Base-by-base conservation (phyloP, 2,113 vertebrate species). In the Spermophilus dauricus region DNA sequence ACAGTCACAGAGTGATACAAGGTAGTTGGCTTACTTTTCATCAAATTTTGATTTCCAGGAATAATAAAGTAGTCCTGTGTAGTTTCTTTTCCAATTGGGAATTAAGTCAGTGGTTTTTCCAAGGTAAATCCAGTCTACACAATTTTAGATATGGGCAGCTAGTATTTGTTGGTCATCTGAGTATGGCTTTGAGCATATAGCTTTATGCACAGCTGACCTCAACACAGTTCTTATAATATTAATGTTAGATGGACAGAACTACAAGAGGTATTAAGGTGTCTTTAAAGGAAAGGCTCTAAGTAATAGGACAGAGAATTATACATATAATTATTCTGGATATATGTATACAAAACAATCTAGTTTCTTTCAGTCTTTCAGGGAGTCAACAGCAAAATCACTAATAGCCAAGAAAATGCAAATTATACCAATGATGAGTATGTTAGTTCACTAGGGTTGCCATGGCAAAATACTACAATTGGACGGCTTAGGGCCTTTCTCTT, bases 21-120 rank as follows among this genome's bases (percentile, higher is more conserved):
- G 37, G 18, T 37, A 20, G 5, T 89, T 92, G 86, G 16, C 39
- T 37, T 93, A 85, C 18, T 88, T 97, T 76, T 72, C 77, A 78
- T 86, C 39, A 89, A 39, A 48, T 70, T 37, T 45, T 73, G 39
- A 26, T 69, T 89, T 95, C 34, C 1, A 32, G 63, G 24, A 96
- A 61, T 72, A 82, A 81, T 30, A 13, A 77, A 51, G 1, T 24
- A 45, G 26, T 82, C 8, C 12, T 37, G 1, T 30, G 11, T 48
- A 72, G 48, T 61, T 88, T 34, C 30, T 97, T 91, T 93, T 56
- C 10, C 32, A n/a, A 89, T 56, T 7, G 91, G 77, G 18, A 48
- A 95, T 89, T 82, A 86, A 37, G 30, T 67, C 34, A 14, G 1
- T 81, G 10, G 7, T 9, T 77, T 85, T 65, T 18, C 39, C 24